Evolutionary conservation across 2,113 vertebrate species (phyloP).

Genomic region (Addax nasomaculatus): DNA sequence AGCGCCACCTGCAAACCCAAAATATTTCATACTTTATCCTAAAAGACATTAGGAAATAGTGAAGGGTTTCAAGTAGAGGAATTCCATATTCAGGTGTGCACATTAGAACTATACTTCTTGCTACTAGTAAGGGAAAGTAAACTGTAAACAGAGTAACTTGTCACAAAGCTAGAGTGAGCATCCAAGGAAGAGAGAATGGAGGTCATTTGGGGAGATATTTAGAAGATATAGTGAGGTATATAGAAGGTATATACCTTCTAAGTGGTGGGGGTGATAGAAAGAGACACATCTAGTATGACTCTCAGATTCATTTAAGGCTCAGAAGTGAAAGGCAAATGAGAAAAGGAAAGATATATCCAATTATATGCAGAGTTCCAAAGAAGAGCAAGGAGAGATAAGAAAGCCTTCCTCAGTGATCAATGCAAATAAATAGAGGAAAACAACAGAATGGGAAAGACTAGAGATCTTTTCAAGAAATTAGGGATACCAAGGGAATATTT

Average conservation of each 20-base stretch:
- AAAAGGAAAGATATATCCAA: background rate
- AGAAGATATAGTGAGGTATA: background rate
- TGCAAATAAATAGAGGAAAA: background rate
- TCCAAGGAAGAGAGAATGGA: background rate
- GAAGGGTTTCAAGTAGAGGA: background rate
- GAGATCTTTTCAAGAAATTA: background rate
- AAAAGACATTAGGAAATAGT: slow-evolving; percentile 5
- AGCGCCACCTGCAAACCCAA: background rate
- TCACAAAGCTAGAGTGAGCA: background rate
- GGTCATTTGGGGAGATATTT: background rate
- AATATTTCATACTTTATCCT: background rate
- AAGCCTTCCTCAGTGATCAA: background rate
- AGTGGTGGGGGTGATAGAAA: background rate
- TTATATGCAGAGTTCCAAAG: background rate
- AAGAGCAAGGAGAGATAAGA: background rate
- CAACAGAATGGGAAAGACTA: background rate
- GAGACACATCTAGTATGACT: background rate
- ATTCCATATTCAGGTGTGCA: background rate
- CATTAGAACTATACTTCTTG: slow-evolving; percentile 27
- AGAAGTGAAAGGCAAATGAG: background rate
- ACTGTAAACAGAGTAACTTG: background rate
- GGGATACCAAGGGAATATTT: background rate
- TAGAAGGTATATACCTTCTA: background rate
- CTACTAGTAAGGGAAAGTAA: background rate
- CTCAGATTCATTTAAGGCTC: background rate